phyloP scores from a whole-genome alignment of 2,113 vertebrate species.

The Catharus bicknelli region DNA sequence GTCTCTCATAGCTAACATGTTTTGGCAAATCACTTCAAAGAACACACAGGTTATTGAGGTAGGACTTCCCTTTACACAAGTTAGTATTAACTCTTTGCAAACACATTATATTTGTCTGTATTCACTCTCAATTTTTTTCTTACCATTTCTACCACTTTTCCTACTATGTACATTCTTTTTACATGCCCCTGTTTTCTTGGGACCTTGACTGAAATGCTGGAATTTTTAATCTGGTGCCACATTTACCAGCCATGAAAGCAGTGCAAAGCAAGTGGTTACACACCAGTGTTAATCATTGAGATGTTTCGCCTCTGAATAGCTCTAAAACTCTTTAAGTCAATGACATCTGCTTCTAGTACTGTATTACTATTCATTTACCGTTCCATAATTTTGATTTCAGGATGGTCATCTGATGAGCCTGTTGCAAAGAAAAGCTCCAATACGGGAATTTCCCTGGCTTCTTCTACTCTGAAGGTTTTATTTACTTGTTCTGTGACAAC shows the following conservation, averaged over 20 bases:
- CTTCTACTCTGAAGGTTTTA: neutral
- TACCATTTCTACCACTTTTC: neutral
- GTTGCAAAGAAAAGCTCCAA: neutral
- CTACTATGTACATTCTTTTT: neutral
- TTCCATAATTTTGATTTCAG: neutral
- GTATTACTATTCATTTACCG: neutral
- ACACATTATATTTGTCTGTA: neutral
- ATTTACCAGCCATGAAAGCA: neutral
- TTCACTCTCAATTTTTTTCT: neutral
- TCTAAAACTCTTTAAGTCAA: neutral
- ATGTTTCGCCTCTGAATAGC: neutral
- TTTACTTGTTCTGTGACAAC: neutral
- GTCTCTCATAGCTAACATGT: neutral
- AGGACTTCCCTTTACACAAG: neutral
- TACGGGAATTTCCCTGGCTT: neutral
- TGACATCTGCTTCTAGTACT: neutral
- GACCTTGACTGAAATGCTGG: neutral
- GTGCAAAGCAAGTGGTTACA: neutral
- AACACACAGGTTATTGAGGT: neutral
- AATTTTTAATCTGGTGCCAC: neutral
- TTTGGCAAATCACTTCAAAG: slow-evolving; percentile 22
- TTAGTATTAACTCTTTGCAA: neutral
- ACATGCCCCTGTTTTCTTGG: rapidly evolving
- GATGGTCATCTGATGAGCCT: rapidly evolving
- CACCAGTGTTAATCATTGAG: neutral